Evolutionary conservation across 1,140 invertebrate genomes (phyloP).

Genomic region (Amyelois transitella): DNA sequence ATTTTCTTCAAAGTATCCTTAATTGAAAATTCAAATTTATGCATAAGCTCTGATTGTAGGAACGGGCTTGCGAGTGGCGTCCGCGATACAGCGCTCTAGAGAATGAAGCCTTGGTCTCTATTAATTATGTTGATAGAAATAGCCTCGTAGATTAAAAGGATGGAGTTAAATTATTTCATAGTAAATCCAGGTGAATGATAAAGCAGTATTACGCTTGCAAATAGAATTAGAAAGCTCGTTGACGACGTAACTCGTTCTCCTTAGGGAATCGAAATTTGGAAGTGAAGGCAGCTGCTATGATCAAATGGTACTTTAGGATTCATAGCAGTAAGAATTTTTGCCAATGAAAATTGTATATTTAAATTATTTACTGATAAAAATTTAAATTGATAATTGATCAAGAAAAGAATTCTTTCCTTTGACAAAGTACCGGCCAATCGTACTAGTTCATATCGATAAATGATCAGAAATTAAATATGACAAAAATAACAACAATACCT

Average conservation of each 20-base stretch:
- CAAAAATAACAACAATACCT: no score
- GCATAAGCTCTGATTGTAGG: constrained; percentile 72
- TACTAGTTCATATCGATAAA: no score
- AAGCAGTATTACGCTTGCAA: background rate
- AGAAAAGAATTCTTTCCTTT: no score
- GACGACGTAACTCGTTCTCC: background rate
- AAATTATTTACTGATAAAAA: no score
- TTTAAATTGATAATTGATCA: no score
- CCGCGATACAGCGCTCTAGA: constrained; percentile 45
- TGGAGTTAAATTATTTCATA: constrained; percentile 32
- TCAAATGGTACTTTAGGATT: no score
- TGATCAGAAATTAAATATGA: no score
- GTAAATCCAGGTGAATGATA: constrained; percentile 18
- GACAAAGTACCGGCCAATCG: no score
- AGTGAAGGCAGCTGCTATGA: background rate
- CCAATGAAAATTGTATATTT: no score
- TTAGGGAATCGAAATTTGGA: background rate
- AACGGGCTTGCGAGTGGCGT: constrained; percentile 26
- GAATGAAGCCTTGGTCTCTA: constrained; percentile 46
- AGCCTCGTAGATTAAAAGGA: constrained; percentile 40
- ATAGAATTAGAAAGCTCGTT: background rate
- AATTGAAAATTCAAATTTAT: constrained; percentile 75
- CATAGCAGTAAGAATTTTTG: no score
- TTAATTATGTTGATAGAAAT: constrained; percentile 56
- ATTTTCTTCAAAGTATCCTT: constrained; percentile 72